Evolutionary conservation across 2,888 invertebrate species (phyloP).

Genomic region (Drosophila stalkeri): DNA sequence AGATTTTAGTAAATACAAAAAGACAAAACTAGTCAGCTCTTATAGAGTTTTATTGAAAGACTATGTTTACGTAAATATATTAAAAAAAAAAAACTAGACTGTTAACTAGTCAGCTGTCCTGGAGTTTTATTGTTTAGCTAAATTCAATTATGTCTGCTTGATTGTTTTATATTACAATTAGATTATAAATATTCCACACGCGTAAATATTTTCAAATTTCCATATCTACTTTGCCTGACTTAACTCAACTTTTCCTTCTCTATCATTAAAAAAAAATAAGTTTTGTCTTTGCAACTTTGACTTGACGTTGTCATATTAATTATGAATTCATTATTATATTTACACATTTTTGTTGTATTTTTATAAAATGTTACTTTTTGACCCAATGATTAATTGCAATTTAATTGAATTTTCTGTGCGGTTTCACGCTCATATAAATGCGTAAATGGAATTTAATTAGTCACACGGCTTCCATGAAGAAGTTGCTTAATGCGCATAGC

Average conservation of each 20-base stretch:
- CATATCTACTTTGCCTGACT: neutral
- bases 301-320: conserved; percentile 19
- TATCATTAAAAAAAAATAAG: neutral
- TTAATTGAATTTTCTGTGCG: conserved; percentile 47
- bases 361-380: conserved; percentile 15
- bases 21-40: neutral
- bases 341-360: neutral
- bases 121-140: neutral
- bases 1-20: neutral
- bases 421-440: neutral
- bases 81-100: neutral
- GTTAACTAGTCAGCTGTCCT: no score
- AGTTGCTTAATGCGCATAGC: neutral
- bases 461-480: neutral
- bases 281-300: neutral
- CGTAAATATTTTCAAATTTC: neutral
- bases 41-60: neutral
- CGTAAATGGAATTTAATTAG: conserved; percentile 3
- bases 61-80: neutral
- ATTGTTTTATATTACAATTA: neutral
- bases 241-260: neutral
- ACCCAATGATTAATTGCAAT: conserved; percentile 54
- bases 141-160: neutral
- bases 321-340: conserved; percentile 18
- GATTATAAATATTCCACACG: neutral